A percentile compares a stretch with the other conserved stretches of the same genome.
Evolutionary conservation across 2,888 invertebrate species (phyloP).

Genomic region (Leucophenga maculata): DNA sequence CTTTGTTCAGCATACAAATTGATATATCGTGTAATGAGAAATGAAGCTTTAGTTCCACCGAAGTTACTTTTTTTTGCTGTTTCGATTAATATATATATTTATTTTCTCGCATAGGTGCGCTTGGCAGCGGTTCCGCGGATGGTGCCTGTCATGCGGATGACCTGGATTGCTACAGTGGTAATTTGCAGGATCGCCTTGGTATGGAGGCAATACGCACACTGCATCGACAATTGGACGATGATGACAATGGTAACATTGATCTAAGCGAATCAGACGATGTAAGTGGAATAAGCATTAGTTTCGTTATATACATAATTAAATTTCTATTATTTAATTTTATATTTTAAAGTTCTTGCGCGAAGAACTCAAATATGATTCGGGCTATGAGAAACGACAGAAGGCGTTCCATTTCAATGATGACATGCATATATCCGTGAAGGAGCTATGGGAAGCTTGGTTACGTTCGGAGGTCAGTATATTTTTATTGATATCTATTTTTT

Average conservation of each 20-base stretch:
- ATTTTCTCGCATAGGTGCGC: conserved; percentile 53
- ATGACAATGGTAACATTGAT: conserved; percentile 97
- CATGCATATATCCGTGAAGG: conserved; percentile 96
- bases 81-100: neutral
- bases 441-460: conserved; percentile 97
- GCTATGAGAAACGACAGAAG: conserved; percentile 91
- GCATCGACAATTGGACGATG: conserved; percentile 96
- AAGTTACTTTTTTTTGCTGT: no score
- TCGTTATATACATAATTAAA: neutral
- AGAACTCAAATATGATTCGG: conserved; percentile 95
- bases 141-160: conserved; percentile 76
- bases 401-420: conserved; percentile 98
- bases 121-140: conserved; percentile 68
- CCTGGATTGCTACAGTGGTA: conserved; percentile 80
- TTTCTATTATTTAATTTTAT: conserved; percentile 21
- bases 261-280: conserved; percentile 98
- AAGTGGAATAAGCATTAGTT: conserved; percentile 69
- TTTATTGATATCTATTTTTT: neutral
- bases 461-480: conserved; percentile 82
- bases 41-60: no score
- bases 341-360: conserved; percentile 89
- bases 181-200: conserved; percentile 86
- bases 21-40: no score
- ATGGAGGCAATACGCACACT: conserved; percentile 94
- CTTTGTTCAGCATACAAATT: no score